These are phyloP conservation scores for Oreochromis tanganicae DNA, from an alignment of 2,113 vertebrate genomes.

Conservation along the genomic window DNA sequence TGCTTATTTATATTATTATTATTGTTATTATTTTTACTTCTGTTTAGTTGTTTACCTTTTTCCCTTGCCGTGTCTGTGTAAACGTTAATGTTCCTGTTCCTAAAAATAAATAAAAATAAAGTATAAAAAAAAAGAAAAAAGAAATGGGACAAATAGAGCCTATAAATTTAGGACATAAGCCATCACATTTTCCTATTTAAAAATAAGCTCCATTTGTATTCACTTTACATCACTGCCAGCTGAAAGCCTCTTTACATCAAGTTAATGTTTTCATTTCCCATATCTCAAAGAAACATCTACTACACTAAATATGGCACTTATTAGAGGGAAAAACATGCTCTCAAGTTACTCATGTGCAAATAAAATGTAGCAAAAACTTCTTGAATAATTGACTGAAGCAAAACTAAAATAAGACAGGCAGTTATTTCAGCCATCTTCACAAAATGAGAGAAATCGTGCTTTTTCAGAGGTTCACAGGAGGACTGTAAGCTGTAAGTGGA, in stretches of 20 bases:
- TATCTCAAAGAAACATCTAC: not conserved
- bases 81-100: too few species aligned
- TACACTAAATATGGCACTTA: not conserved
- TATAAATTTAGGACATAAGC: not conserved
- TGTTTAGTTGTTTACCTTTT: too few species aligned
- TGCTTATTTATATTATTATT: too few species aligned
- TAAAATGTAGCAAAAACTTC: not conserved
- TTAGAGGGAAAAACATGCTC: not conserved
- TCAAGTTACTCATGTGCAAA: not conserved
- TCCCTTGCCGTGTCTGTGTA: too few species aligned
- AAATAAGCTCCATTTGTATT: not conserved
- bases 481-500: not conserved
- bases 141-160: not conserved
- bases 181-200: not conserved
- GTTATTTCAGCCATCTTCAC: not conserved
- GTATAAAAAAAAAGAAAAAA: too few species aligned
- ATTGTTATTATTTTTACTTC: too few species aligned
- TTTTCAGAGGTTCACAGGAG: not conserved
- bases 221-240: not conserved
- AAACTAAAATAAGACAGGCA: not conserved
- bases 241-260: not conserved
- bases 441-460: not conserved
- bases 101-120: too few species aligned
- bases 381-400: not conserved
- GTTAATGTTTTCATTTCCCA: not conserved